Evolutionary conservation across 2,888 invertebrate genomes (phyloP).

Genomic region (Mechanitis mazaeus): DNA sequence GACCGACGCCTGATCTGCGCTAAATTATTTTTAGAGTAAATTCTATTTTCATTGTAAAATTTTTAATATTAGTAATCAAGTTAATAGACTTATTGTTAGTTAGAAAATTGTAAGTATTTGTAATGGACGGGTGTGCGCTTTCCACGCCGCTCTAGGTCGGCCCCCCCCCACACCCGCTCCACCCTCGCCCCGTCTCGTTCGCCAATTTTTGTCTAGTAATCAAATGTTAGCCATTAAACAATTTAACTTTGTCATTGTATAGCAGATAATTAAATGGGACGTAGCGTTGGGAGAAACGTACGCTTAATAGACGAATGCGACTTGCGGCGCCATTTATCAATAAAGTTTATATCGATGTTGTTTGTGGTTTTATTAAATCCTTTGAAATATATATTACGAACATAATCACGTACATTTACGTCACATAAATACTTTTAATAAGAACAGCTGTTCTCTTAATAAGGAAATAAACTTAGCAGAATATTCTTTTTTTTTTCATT

Average conservation of each 20-base stretch:
- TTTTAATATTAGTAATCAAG: conserved; percentile 72
- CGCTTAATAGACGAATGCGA: conserved; percentile 69
- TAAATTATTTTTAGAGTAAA: conserved; percentile 73
- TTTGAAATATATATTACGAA: background rate
- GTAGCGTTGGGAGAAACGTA: conserved; percentile 70
- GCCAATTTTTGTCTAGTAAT: conserved; percentile 70
- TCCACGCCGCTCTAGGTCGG: conserved; percentile 49
- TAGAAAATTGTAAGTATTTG: conserved; percentile 73
- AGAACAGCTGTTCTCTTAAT: no score
- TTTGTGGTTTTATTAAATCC: conserved; percentile 44
- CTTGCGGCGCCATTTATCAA: conserved; percentile 67
- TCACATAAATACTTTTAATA: no score
- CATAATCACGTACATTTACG: no score
- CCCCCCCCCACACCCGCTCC: conserved; percentile 51
- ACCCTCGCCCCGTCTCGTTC: conserved; percentile 62
- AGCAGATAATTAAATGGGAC: conserved; percentile 59
- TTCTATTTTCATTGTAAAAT: conserved; percentile 76
- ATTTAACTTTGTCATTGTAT: conserved; percentile 62
- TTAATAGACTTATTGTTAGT: conserved; percentile 70
- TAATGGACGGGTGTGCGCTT: conserved; percentile 63
- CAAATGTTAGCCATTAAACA: conserved; percentile 62
- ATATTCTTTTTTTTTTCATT: no score
- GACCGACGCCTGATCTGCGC: conserved; percentile 62
- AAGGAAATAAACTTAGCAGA: no score
- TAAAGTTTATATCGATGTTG: conserved; percentile 77